Percentiles rank a stretch among this genome's conserved stretches.
phyloP scores from a whole-genome alignment of 2,113 vertebrate species.

The Hippocampus zosterae region DNA sequence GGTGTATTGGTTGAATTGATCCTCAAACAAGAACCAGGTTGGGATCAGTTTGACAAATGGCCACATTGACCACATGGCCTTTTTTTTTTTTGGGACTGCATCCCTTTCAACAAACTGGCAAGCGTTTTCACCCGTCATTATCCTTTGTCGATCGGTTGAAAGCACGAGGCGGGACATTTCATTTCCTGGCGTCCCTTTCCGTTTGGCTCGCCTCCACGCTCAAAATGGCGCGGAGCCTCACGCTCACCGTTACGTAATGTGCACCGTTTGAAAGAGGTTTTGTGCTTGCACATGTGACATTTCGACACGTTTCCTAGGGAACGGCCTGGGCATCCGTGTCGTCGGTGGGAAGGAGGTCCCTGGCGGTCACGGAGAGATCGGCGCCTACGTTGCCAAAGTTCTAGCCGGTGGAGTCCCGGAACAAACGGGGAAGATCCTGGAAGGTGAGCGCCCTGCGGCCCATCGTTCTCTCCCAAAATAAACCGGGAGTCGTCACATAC shows the following conservation, averaged over 20 bases:
- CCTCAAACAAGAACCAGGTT: slow-evolving; percentile 2
- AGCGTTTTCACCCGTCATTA: slow-evolving; percentile 27
- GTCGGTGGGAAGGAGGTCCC: slow-evolving; percentile 97
- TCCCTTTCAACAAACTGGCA: slow-evolving; percentile 29
- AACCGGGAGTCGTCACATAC: not conserved
- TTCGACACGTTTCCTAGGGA: slow-evolving; percentile 72
- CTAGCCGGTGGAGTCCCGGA: slow-evolving; percentile 91
- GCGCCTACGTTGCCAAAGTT: slow-evolving; percentile 95
- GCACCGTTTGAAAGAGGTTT: slow-evolving; percentile 14
- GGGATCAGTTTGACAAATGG: slow-evolving; percentile 11
- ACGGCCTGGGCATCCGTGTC: slow-evolving; percentile 90
- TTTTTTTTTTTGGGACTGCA: slow-evolving; percentile 34
- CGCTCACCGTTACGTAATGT: slow-evolving; percentile 53
- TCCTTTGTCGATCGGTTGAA: slow-evolving; percentile 41
- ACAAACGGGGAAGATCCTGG: slow-evolving; percentile 88
- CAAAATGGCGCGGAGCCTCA: slow-evolving; percentile 59
- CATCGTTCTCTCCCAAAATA: not conserved
- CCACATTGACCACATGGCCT: slow-evolving; percentile 23
- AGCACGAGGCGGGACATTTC: slow-evolving; percentile 41
- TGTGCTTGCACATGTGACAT: not conserved
- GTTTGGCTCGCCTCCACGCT: slow-evolving; percentile 57
- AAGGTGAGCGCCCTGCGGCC: slow-evolving; percentile 77
- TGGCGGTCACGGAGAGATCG: slow-evolving; percentile 84
- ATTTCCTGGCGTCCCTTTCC: slow-evolving; percentile 45
- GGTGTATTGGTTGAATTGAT: not conserved